Evolutionary conservation across 2,113 vertebrate species (phyloP).

Genomic region (Uria lomvia): DNA sequence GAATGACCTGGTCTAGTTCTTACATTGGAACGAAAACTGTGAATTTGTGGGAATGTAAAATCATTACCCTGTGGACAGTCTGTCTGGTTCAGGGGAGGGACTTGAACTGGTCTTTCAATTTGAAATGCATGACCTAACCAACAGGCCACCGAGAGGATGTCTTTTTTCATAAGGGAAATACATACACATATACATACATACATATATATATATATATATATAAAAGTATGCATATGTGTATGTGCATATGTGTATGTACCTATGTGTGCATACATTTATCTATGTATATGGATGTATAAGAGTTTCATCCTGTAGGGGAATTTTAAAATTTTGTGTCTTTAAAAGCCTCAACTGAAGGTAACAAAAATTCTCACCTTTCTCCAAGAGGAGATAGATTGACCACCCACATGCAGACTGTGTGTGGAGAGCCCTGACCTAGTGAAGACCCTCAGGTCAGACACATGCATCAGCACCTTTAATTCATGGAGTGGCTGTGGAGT

Average conservation of each 20-base stretch:
- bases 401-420: rapidly evolving
- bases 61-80: background rate
- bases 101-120: background rate
- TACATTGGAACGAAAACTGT: background rate
- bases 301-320: background rate
- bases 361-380: background rate
- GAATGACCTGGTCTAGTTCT: background rate
- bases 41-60: background rate
- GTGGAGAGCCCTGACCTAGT: rapidly evolving
- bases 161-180: background rate
- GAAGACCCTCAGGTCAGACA: background rate
- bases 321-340: background rate
- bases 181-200: rapidly evolving
- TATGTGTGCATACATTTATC: rapidly evolving
- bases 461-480: background rate
- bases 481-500: background rate
- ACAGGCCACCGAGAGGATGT: background rate
- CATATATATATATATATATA: no score
- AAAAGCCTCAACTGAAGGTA: background rate
- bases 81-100: background rate
- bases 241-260: background rate
- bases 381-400: background rate
- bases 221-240: background rate
- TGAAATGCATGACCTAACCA: background rate
- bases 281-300: background rate